Base-by-base conservation (phyloP, 2,888 invertebrate species). In the Rosalia funebris region DNA sequence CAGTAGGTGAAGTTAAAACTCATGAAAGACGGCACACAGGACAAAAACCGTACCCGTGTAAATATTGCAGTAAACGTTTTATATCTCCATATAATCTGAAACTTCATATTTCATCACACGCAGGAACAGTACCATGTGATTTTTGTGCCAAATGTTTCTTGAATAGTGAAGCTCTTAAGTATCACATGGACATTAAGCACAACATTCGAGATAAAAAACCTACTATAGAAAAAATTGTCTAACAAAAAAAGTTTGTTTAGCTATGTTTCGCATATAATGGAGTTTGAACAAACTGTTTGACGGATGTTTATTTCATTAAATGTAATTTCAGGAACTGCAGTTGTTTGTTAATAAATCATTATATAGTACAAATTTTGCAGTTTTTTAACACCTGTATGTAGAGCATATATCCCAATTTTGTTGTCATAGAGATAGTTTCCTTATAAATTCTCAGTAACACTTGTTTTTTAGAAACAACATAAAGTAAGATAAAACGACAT, bases 1-100 rank as follows among this genome's bases (percentile, higher is more conserved):
- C 70, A 0, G 7, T 50, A 12, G 60, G 68, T 3, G 69, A 69
- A 52, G 52, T 57, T 9, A 62, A 57, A 44, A 66, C 65, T 4
- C 71, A 71, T 25, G 58, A 67, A 52, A 52, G 63, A n/a, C 31
- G 66, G 32, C 71, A 71, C 45, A 62, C 65, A 0, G 70, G 69
- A 2, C 50, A 61, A 3, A 63, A 52, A 11, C 69, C 70, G 0
- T 58, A 55, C 36, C 34, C 52, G 1, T 71, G 71, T 41, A 50
- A 55, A 7, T 65, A 64, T 37, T 71, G 71, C 32, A 39, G 46
- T 4, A 60, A 63, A 41, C 53, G 52, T 5, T 71, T 66, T 34
- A 63, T 59, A 7, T 54, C 66, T 5, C 34, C 36, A 5, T 65
- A 63, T 47, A 68, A 67, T 36, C 50, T 62, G 11, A 63, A 65